Percentiles rank a stretch among this genome's conserved stretches.
phyloP scores from a whole-genome alignment of 1,140 invertebrate genomes.

The Maniola jurtina region DNA sequence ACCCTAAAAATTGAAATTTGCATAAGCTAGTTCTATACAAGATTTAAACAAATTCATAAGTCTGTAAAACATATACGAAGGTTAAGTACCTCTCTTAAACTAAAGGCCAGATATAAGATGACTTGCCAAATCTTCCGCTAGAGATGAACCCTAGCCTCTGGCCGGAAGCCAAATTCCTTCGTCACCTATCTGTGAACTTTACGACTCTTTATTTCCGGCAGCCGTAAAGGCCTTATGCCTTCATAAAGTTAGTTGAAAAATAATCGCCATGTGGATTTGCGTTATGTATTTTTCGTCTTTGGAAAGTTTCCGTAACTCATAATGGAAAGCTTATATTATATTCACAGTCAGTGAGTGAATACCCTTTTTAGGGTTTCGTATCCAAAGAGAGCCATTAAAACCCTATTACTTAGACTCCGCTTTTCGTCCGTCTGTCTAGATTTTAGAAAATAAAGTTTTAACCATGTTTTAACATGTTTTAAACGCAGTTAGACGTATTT shows the following conservation, averaged over 20 bases:
- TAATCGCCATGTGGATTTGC: conserved; percentile 2
- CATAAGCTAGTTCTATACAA: too few species aligned
- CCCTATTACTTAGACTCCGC: too few species aligned
- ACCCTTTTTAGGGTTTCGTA: too few species aligned
- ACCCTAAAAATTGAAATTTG: too few species aligned
- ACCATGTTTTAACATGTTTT: too few species aligned
- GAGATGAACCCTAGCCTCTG: conserved; percentile 21
- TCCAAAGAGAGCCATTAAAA: too few species aligned
- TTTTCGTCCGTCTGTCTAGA: too few species aligned
- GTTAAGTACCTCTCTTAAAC: conserved; percentile 4
- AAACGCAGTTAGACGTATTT: too few species aligned
- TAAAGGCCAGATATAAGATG: conserved; percentile 2
- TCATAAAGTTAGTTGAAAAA: conserved; percentile 18
- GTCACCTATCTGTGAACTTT: conserved; percentile 31
- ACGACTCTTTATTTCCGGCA: conserved; percentile 25
- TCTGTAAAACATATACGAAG: background rate
- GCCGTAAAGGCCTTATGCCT: conserved; percentile 19
- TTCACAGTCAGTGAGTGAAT: too few species aligned
- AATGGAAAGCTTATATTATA: too few species aligned
- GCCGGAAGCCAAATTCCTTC: conserved; percentile 20
- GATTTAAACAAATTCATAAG: background rate
- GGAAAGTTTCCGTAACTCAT: too few species aligned
- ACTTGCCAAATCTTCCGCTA: conserved; percentile 26
- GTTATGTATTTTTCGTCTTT: conserved; percentile 1
- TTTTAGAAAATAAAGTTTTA: too few species aligned